Percentiles rank a stretch among this genome's conserved stretches.
Conservation (phyloP, 2,113 vertebrate species). For the Nyctibius bracteatus region DNA sequence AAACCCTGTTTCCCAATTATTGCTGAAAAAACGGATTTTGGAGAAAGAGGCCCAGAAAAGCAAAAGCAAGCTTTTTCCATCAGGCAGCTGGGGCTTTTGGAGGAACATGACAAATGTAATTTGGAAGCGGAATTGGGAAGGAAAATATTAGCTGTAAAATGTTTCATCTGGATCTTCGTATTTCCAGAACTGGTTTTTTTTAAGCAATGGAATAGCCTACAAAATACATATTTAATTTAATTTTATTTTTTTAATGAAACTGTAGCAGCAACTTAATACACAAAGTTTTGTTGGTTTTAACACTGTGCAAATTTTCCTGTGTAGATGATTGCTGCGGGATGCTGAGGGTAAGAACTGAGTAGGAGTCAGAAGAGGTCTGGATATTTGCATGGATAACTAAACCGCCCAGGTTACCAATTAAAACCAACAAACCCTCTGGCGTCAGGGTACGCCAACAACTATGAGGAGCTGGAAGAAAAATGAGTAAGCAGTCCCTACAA, state of each 20-base stretch:
- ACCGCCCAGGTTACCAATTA: background rate
- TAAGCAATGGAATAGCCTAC: background rate
- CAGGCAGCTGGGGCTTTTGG: background rate
- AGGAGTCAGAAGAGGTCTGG: background rate
- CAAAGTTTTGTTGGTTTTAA: background rate
- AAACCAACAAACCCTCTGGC: background rate
- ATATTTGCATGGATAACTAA: background rate
- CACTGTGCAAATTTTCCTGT: background rate
- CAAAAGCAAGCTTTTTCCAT: background rate
- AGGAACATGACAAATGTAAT: background rate
- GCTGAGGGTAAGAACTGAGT: background rate
- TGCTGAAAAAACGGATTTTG: background rate
- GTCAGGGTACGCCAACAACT: background rate
- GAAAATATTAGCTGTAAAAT: background rate
- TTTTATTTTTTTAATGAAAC: background rate
- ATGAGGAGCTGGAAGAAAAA: background rate
- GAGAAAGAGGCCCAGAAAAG: background rate
- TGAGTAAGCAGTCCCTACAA: rapidly evolving
- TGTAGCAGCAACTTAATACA: background rate
- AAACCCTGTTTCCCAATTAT: background rate
- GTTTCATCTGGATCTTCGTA: background rate
- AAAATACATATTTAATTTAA: background rate
- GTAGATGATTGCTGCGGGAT: background rate
- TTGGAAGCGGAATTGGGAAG: background rate
- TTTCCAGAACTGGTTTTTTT: background rate